phyloP scores from a whole-genome alignment of 2,113 vertebrate genomes.

The Psephotus haematonotus region DNA sequence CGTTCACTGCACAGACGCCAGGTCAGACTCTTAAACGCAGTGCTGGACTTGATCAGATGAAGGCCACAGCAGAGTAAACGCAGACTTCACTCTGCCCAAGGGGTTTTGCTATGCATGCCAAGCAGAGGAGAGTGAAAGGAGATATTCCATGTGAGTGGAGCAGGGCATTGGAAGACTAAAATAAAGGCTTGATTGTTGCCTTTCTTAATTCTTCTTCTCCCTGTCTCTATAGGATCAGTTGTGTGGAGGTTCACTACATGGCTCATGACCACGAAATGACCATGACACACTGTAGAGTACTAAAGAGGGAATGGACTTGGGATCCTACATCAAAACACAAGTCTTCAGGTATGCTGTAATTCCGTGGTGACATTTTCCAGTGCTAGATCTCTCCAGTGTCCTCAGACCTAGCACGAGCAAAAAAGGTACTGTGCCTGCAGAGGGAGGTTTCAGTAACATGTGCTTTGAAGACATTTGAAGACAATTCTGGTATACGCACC shows the following conservation, averaged over 20 bases:
- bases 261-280: not conserved
- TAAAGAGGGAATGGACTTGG: not conserved
- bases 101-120: not conserved
- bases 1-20: not conserved
- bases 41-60: not conserved
- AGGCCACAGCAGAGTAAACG: not conserved
- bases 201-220: not conserved
- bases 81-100: not conserved
- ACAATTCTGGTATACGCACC: not conserved
- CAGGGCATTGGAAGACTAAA: not conserved
- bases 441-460: not conserved
- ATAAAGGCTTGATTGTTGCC: rapidly evolving
- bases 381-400: not conserved
- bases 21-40: not conserved
- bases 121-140: not conserved
- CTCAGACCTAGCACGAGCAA: not conserved
- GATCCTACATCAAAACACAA: not conserved
- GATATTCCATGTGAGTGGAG: not conserved
- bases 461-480: not conserved
- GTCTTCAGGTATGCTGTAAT: not conserved
- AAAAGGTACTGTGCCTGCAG: not conserved
- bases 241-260: not conserved
- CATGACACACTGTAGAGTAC: too few relatives aligned
- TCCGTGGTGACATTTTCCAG: rapidly evolving
- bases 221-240: not conserved